Conservation (phyloP, 2,113 vertebrate species). For the Platichthys flesus region DNA sequence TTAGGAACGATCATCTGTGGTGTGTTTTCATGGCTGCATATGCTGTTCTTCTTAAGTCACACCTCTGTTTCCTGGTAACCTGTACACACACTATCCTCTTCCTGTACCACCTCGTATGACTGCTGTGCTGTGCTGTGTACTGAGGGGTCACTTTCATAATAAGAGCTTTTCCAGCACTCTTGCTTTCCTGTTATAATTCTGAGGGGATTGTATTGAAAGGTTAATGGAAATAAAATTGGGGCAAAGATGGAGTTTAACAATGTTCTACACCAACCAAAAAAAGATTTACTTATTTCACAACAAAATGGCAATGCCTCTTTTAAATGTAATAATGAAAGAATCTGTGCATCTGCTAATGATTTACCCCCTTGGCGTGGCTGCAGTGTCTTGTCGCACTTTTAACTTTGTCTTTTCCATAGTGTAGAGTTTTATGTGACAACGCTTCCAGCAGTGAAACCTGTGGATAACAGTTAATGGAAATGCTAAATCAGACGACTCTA, state of each 20-base stretch:
- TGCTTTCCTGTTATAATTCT: no score
- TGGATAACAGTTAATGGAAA: not conserved
- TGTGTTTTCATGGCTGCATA: not conserved
- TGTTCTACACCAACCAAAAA: no score
- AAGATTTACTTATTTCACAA: no score
- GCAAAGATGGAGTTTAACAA: no score
- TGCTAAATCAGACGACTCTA: no score
- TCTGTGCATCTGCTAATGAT: slow-evolving; percentile 59
- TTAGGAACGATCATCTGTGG: not conserved
- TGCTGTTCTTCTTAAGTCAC: not conserved
- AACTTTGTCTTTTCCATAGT: slow-evolving; percentile 1
- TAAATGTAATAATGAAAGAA: no score
- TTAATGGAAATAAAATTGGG: no score
- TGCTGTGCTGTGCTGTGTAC: no score
- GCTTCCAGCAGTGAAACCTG: not conserved
- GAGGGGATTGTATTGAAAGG: no score
- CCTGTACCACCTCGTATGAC: not conserved
- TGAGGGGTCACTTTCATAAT: no score
- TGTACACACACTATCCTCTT: not conserved
- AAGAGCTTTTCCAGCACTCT: no score
- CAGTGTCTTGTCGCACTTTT: slow-evolving; percentile 25
- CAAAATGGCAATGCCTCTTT: no score
- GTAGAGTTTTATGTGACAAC: slow-evolving; percentile 31
- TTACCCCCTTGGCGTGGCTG: slow-evolving; percentile 1
- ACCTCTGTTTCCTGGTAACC: not conserved